Evolutionary conservation across 1,140 invertebrate genomes (phyloP).

Genomic region (Eulimnadia texana): DNA sequence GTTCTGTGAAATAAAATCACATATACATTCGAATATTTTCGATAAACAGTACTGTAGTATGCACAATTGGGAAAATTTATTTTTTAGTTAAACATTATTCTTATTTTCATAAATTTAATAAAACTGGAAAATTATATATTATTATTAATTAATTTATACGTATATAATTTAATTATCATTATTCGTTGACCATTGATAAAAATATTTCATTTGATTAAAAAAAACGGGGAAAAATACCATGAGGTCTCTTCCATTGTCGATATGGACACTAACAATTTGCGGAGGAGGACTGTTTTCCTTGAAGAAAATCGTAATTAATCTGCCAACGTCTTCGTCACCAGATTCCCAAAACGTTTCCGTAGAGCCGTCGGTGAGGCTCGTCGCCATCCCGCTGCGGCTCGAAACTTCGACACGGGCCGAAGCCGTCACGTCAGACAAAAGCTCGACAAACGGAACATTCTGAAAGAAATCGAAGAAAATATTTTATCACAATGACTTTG

Average conservation of each 20-base stretch:
- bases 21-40: conserved; percentile 1
- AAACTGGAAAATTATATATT: too few relatives aligned
- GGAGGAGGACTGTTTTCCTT: conserved; percentile 40
- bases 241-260: too few relatives aligned
- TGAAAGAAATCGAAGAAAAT: too few relatives aligned
- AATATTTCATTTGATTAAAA: too few relatives aligned
- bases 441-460: conserved; percentile 39
- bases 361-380: conserved; percentile 78
- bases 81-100: too few relatives aligned
- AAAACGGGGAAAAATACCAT: too few relatives aligned
- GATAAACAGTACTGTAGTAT: too few relatives aligned
- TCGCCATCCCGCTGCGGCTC: conserved; percentile 82
- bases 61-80: too few relatives aligned
- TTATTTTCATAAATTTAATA: too few relatives aligned
- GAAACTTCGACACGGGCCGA: conserved; percentile 74
- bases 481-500: conserved; percentile 40
- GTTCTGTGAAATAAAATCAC: conserved; percentile 45
- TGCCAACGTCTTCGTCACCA: conserved; percentile 73
- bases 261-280: conserved; percentile 79
- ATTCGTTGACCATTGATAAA: too few relatives aligned
- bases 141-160: too few relatives aligned
- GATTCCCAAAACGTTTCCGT: conserved; percentile 99
- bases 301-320: conserved; percentile 15
- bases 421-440: conserved; percentile 55
- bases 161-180: too few relatives aligned